phyloP scores from a whole-genome alignment of 1,140 invertebrate genomes.

The Armadillidium nasatum region DNA sequence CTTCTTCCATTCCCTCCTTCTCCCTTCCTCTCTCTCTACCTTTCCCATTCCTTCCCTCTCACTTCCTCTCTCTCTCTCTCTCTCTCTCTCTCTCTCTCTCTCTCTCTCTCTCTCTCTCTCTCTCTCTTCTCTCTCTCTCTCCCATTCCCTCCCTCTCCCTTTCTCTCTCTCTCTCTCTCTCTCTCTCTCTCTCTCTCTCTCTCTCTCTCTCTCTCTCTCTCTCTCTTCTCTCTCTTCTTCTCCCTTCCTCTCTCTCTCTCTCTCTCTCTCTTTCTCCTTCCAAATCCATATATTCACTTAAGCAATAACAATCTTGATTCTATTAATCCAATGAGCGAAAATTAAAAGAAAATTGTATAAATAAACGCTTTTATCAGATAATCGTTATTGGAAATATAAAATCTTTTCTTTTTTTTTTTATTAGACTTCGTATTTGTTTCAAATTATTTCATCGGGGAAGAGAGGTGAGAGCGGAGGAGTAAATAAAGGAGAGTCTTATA shows the following conservation, averaged over 20 bases:
- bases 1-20: not conserved
- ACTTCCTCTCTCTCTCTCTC: no score
- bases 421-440: not conserved
- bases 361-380: no score
- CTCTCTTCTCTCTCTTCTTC: not conserved
- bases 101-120: not conserved
- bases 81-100: not conserved
- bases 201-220: not conserved
- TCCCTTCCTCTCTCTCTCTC: no score
- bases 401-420: not conserved
- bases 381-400: no score
- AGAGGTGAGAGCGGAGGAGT: not conserved
- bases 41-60: not conserved
- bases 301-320: no score
- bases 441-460: not conserved
- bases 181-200: not conserved
- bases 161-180: no score
- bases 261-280: no score
- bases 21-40: not conserved
- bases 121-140: not conserved
- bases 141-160: not conserved
- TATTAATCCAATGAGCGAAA: no score
- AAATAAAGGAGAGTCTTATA: not conserved
- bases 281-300: no score
- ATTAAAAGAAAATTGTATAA: no score